Evolutionary conservation across 2,113 vertebrate genomes (phyloP).

Genomic region (Lycaon pictus): DNA sequence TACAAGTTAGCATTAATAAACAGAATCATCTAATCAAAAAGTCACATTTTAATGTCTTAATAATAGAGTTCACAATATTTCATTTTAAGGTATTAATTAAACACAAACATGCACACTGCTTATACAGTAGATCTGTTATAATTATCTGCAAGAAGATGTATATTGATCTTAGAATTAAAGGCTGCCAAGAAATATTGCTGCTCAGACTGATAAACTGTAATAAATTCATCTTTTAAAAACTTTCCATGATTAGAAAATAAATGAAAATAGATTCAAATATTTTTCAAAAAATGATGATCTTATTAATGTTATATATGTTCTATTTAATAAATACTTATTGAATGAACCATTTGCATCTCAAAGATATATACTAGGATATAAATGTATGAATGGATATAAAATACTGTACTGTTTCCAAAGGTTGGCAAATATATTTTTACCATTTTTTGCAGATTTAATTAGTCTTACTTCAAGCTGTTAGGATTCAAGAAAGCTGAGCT

Average conservation of each 20-base stretch:
- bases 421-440: background rate
- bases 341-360: background rate
- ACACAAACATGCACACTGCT: background rate
- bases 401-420: background rate
- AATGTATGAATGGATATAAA: background rate
- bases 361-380: background rate
- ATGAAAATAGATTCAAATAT: background rate
- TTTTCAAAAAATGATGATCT: slow-evolving; percentile 21
- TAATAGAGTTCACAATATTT: background rate
- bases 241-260: slow-evolving; percentile 58
- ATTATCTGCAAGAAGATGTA: slow-evolving; percentile 49
- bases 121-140: background rate
- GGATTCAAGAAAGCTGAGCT: background rate
- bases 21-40: background rate
- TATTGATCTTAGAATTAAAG: slow-evolving; percentile 61
- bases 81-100: background rate
- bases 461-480: background rate
- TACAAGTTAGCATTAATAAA: background rate
- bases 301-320: background rate
- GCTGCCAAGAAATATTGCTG: slow-evolving; percentile 45
- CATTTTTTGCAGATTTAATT: background rate
- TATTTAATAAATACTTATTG: background rate
- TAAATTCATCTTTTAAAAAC: slow-evolving; percentile 55
- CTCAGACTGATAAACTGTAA: slow-evolving; percentile 57
- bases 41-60: background rate